phyloP scores from a whole-genome alignment of 2,797 vertebrate species.

The Melanotaenia parkinsoni region DNA sequence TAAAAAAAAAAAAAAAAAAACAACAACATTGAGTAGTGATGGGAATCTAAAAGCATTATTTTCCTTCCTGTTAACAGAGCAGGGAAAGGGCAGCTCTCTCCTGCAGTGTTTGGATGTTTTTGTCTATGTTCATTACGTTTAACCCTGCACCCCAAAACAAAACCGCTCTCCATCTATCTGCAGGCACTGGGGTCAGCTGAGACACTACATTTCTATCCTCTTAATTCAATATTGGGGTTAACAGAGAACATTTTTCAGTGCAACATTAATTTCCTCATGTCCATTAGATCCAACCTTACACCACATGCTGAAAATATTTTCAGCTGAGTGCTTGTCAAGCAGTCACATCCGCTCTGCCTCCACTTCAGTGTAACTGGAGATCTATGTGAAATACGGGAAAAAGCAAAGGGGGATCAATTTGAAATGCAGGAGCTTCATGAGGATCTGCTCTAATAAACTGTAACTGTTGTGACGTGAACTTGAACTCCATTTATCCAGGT shows the following conservation, averaged over 20 bases:
- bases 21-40: slow-evolving; percentile 1
- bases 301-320: slow-evolving; percentile 52
- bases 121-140: slow-evolving; percentile 77
- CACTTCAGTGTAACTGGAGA: slow-evolving; percentile 57
- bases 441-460: slow-evolving; percentile 15
- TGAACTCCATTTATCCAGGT: slow-evolving; percentile 12
- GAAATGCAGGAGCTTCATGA: slow-evolving; percentile 23
- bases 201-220: slow-evolving; percentile 54
- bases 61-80: slow-evolving; percentile 56
- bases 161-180: slow-evolving; percentile 63
- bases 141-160: slow-evolving; percentile 61
- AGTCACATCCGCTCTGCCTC: slow-evolving; percentile 63
- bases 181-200: slow-evolving; percentile 53
- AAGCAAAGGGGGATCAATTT: slow-evolving; percentile 43
- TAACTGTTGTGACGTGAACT: slow-evolving; percentile 12
- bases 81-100: slow-evolving; percentile 54
- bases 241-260: slow-evolving; percentile 68
- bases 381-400: slow-evolving; percentile 48
- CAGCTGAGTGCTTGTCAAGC: slow-evolving; percentile 66
- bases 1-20: neutral
- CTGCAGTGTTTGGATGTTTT: slow-evolving; percentile 70
- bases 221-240: slow-evolving; percentile 66
- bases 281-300: slow-evolving; percentile 68
- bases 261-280: slow-evolving; percentile 71
- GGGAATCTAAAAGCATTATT: slow-evolving; percentile 47